A percentile compares a stretch with the other conserved stretches of the same genome.
Conservation (phyloP, 2,888 invertebrate species). For the Euspilapteryx auroguttella region DNA sequence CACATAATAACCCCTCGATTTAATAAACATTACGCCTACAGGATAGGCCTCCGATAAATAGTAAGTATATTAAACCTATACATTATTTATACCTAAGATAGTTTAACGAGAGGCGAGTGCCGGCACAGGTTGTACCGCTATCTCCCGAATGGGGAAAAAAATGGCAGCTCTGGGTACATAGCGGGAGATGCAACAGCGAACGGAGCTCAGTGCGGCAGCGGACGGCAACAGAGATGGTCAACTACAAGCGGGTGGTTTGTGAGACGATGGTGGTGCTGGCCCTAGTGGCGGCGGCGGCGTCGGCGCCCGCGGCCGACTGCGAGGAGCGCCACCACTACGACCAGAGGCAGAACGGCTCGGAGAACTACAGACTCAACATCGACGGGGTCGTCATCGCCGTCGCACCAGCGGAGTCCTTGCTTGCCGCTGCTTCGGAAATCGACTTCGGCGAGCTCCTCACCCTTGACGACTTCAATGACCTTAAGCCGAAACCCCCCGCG, state of each 20-base stretch:
- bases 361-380: conserved; percentile 71
- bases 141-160: conserved; percentile 56
- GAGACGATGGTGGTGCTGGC: conserved; percentile 25
- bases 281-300: conserved; percentile 12
- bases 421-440: conserved; percentile 55
- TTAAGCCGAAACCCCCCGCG: conserved; percentile 13
- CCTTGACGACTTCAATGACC: conserved; percentile 21
- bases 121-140: conserved; percentile 56
- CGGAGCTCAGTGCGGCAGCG: conserved; percentile 30
- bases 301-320: conserved; percentile 23
- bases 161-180: conserved; percentile 45
- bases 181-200: conserved; percentile 26
- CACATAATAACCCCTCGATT: too few relatives aligned
- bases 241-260: conserved; percentile 46
- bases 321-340: conserved; percentile 54
- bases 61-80: too few relatives aligned
- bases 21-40: too few relatives aligned
- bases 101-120: too few relatives aligned
- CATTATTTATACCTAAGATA: too few relatives aligned
- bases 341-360: conserved; percentile 77
- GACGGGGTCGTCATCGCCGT: conserved; percentile 69
- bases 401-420: conserved; percentile 63
- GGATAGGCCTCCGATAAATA: too few relatives aligned
- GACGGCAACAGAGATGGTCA: conserved; percentile 44
- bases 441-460: conserved; percentile 38